Evolutionary conservation across 1,140 invertebrate genomes (phyloP), one percentile per base, ranked within the genome.

Genomic region (Drosophila tsacasi): DNA sequence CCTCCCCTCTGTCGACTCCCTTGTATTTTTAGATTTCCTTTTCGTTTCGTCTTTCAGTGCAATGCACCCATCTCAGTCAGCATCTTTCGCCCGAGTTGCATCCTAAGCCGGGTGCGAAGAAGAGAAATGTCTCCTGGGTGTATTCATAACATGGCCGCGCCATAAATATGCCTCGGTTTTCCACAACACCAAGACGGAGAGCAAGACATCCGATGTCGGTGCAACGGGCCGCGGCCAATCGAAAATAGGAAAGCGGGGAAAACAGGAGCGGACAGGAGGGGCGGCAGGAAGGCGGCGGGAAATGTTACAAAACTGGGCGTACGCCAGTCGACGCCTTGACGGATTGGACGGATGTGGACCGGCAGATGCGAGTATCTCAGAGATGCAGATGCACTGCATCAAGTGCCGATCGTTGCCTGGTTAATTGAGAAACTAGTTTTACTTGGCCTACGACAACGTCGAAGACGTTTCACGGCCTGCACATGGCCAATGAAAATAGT

Each of bases 91-190:
- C 23, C 37, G 55, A 62, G 23, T 40, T 58, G 54, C 55, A 42
- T 58, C 47, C 47, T 61, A 50, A 71, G 79, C 52, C 40, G 60
- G 83, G 81, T 85, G 85, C 65, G 85, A 85, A 90, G 85, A 90
- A 90, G 85, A 90, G 81, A 90, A 85, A 90, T 90, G 85, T 90
- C 85, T 90, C 85, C 68, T 90, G 85, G 85, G 85, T 90, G 85
- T 85, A 90, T 90, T 90, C 85, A 85, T 90, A 90, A 82, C 79
- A 90, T 84, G 86, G 81, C 79, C 83, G 69, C 81, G 72, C 85
- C 85, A 90, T 90, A 90, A 90, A 90, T 90, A 90, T 85, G 72
- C 85, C 76, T 74, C 85, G 15, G 44, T 75, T 69, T 74, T 66
- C 55, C 79, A 64, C 81, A 30, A 50, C 49, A 30, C 25, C 25